Percentiles rank a stretch among this genome's conserved stretches.
These are phyloP conservation scores for Conomelus anceps DNA, from an alignment of 2,888 invertebrate species.

Conservation along the genomic window DNA sequence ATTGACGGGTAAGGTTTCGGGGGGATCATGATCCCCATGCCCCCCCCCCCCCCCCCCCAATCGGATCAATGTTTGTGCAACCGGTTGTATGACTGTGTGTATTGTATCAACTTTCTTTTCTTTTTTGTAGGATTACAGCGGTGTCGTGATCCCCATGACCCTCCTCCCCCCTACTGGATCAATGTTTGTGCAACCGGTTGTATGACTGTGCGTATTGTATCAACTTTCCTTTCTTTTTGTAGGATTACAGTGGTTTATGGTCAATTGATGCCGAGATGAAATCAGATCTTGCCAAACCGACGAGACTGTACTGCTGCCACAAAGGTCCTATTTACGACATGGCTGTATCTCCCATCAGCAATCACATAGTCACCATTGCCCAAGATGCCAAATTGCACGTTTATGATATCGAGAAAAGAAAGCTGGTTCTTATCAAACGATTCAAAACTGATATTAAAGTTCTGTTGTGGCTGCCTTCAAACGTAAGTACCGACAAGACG, in stretches of 20 bases:
- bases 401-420: conserved; percentile 58
- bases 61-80: too few relatives aligned
- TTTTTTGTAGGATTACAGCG: too few relatives aligned
- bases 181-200: too few relatives aligned
- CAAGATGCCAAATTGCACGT: conserved; percentile 64
- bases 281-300: conserved; percentile 20
- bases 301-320: conserved; percentile 58
- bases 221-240: too few relatives aligned
- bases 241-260: conserved; percentile 16
- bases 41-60: too few relatives aligned
- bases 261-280: conserved; percentile 39
- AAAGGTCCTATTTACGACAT: conserved; percentile 67
- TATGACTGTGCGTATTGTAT: too few relatives aligned
- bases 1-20: too few relatives aligned
- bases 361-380: conserved; percentile 66
- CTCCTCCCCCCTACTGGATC: too few relatives aligned
- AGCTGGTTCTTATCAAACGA: conserved; percentile 53
- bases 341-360: conserved; percentile 59
- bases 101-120: too few relatives aligned
- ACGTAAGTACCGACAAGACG: conserved; percentile 46
- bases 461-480: conserved; percentile 62
- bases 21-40: too few relatives aligned
- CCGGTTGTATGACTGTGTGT: too few relatives aligned
- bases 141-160: too few relatives aligned
- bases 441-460: conserved; percentile 51